Evolutionary conservation across 2,888 invertebrate genomes (phyloP), one percentile per base, ranked within the genome.

Genomic region (Galerucella calmariensis): DNA sequence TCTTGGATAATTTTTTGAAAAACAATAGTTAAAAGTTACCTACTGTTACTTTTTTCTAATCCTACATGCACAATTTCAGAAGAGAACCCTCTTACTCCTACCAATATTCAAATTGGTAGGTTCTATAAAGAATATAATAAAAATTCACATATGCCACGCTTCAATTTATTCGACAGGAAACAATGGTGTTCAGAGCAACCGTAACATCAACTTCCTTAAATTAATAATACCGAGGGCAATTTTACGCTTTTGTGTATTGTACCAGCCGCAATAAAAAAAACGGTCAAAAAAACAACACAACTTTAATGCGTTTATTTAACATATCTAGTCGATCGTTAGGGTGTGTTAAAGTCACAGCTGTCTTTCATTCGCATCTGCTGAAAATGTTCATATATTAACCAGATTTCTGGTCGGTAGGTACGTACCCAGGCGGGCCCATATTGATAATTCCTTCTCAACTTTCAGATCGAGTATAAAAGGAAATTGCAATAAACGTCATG

Each of bases 401-500:
- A 69, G 46, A 41, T 24, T 58, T 59, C 44, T 24, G 56, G 56
- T 56, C n/a, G 56, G 67, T 56, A 35, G 67, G 67, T 56, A 67
- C 67, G 56, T 41, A 51, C 56, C 67, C 56, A 51, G 41, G 9
- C 56, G 8, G 53, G 35, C 35, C 27, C 12, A 27, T 27, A 41
- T 44, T 56, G 16, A 58, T 41, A 56, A 56, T 27, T 56, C 53
- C n/a, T 41, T 27, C 51, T 20, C 41, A 20, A 56, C 56, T 56
- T 56, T 20, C 56, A 10, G 56, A 20, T 62, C 35, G 35, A 62
- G 20, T 56, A 67, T 56, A 67, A 67, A 67, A 56, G 67, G 58
- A 67, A 53, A 67, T 20, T 58, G 53, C 53, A 67, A 67, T 67
- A 67, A 67, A 67, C 53, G 67, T 67, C 67, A 56, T 35, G 48